Conservation (phyloP, 2,797 vertebrate genomes). For the Lagorchestes hirsutus region DNA sequence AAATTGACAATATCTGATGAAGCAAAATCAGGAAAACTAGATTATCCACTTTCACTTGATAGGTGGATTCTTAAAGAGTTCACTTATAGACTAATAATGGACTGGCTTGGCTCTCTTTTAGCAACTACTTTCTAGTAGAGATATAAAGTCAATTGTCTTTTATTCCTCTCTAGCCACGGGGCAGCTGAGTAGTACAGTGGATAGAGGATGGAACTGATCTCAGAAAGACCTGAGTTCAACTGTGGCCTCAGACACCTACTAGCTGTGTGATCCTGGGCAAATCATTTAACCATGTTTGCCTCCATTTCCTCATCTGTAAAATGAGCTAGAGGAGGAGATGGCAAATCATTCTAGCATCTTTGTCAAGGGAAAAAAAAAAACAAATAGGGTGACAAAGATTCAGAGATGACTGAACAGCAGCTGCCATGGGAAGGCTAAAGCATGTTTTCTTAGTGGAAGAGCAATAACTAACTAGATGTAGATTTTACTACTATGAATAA, state of each 20-base stretch:
- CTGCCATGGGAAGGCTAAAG: constrained; percentile 35
- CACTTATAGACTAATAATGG: constrained; percentile 40
- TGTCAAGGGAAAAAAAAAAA: background rate
- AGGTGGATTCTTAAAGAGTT: constrained; percentile 47
- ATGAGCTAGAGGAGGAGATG: background rate
- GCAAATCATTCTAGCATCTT: background rate
- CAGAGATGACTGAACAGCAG: background rate
- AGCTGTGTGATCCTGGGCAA: background rate
- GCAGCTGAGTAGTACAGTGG: background rate
- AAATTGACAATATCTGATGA: constrained; percentile 43
- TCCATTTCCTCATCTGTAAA: background rate
- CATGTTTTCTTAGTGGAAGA: constrained; percentile 43
- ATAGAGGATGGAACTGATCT: background rate
- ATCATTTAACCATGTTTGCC: background rate
- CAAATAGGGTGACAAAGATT: background rate
- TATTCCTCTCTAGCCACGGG: constrained; percentile 36
- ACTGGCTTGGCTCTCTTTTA: constrained; percentile 45
- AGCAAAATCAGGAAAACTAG: constrained; percentile 42
- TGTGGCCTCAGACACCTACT: background rate
- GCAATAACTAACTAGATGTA: background rate
- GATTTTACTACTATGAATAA: background rate
- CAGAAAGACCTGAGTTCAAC: background rate
- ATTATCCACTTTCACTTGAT: constrained; percentile 18
- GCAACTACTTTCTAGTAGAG: constrained; percentile 18
- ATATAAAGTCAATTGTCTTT: constrained; percentile 2